A percentile compares a stretch with the other conserved stretches of the same genome.
Conservation (phyloP, 2,888 invertebrate species). For the Catocala nupta region DNA sequence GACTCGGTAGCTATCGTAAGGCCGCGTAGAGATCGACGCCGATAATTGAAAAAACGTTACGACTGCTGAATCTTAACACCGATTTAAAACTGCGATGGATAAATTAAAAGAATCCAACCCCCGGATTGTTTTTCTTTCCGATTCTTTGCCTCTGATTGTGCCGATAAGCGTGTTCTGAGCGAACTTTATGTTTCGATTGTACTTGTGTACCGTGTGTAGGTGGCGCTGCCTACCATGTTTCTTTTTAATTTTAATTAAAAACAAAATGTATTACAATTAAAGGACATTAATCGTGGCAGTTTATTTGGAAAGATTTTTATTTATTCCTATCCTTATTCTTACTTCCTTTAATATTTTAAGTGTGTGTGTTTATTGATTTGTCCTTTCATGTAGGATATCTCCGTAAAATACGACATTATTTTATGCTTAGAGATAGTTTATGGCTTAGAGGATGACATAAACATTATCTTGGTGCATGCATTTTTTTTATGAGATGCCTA, state of each 20-base stretch:
- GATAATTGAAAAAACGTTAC: constrained; percentile 83
- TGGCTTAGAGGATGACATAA: too few species aligned
- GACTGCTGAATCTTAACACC: constrained; percentile 83
- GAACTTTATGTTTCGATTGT: constrained; percentile 78
- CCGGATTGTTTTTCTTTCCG: constrained; percentile 77
- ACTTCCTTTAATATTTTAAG: not conserved
- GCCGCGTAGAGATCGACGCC: constrained; percentile 77
- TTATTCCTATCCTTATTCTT: not conserved
- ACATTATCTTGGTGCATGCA: too few species aligned
- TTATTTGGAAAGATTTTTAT: constrained; percentile 19
- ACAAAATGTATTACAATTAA: constrained; percentile 56
- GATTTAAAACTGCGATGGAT: constrained; percentile 84
- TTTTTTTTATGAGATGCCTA: too few species aligned
- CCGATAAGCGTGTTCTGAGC: constrained; percentile 79
- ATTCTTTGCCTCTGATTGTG: constrained; percentile 71
- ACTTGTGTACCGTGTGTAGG: constrained; percentile 73
- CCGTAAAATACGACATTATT: too few species aligned
- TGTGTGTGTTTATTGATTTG: not conserved
- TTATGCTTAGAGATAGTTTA: too few species aligned
- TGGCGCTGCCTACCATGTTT: constrained; percentile 65
- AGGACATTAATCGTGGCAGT: constrained; percentile 42
- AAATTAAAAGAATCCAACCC: constrained; percentile 82
- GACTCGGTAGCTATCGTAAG: constrained; percentile 78
- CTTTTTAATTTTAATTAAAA: constrained; percentile 68
- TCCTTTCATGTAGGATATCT: too few species aligned